Percentiles rank a stretch among this genome's conserved stretches.
phyloP scores from a whole-genome alignment of 2,888 invertebrate species.

The Spisula solida region DNA sequence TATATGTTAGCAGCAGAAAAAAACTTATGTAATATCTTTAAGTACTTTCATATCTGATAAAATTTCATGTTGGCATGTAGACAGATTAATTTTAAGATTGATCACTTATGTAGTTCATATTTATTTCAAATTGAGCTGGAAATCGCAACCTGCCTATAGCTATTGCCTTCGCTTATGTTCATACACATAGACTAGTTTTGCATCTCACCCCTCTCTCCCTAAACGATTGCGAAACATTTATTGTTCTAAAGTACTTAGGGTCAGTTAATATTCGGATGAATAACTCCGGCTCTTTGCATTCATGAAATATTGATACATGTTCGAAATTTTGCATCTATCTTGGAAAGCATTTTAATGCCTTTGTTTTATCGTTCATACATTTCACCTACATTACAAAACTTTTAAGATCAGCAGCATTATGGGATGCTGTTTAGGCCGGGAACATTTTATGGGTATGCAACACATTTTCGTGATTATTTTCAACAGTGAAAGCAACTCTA shows the following conservation, averaged over 20 bases:
- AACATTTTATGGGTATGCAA: slow-evolving; percentile 13
- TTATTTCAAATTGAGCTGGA: no score
- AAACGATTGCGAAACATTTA: no score
- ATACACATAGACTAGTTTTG: no score
- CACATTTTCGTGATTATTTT: not conserved
- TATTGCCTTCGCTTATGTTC: no score
- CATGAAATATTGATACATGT: slow-evolving; percentile 1
- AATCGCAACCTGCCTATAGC: no score
- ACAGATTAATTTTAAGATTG: not conserved
- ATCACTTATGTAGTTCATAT: no score
- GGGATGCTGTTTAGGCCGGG: not conserved
- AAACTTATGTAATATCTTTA: slow-evolving; percentile 8
- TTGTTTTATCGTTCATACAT: not conserved
- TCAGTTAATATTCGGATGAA: not conserved
- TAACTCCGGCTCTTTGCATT: not conserved
- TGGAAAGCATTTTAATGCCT: not conserved
- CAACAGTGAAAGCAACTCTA: not conserved
- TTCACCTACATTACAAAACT: not conserved
- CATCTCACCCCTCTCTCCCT: no score
- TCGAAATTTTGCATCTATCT: not conserved
- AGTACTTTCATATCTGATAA: not conserved
- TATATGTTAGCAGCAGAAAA: not conserved
- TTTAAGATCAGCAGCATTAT: not conserved
- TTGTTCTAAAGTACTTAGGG: no score
- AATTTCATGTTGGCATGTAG: not conserved